phyloP scores from a whole-genome alignment of 2,888 invertebrate species.

The Calameuta pallipes region DNA sequence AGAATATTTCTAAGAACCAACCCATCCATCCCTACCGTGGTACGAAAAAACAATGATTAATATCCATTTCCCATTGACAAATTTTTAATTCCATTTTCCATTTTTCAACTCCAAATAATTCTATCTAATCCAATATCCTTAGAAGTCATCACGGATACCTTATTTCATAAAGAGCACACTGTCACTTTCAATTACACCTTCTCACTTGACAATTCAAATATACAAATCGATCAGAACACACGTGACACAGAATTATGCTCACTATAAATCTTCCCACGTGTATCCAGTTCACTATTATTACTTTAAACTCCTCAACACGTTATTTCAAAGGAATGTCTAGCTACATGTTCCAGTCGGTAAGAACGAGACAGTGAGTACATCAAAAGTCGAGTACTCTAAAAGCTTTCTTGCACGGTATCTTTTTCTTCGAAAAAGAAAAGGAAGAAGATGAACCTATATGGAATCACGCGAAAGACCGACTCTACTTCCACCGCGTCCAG shows the following conservation, averaged over 20 bases:
- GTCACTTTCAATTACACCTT: neutral
- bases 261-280: slow-evolving; percentile 9
- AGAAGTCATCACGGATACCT: neutral
- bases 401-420: slow-evolving; percentile 28
- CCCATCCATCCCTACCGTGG: neutral
- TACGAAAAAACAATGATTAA: neutral
- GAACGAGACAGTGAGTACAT: slow-evolving; percentile 26
- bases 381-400: slow-evolving; percentile 39
- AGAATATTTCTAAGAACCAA: neutral
- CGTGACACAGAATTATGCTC: slow-evolving; percentile 7
- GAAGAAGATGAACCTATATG: neutral
- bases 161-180: neutral
- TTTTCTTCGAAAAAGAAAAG: neutral
- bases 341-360: slow-evolving; percentile 19
- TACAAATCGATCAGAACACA: neutral
- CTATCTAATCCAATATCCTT: neutral
- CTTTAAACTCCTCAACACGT: slow-evolving; percentile 22
- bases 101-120: neutral
- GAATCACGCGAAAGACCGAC: neutral
- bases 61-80: neutral
- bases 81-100: neutral
- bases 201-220: neutral
- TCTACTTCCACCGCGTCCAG: slow-evolving; percentile 26
- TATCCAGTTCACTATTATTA: slow-evolving; percentile 26
- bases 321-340: slow-evolving; percentile 37